Conservation (phyloP, 2,113 vertebrate species). For the Syngnathoides biaculeatus region DNA sequence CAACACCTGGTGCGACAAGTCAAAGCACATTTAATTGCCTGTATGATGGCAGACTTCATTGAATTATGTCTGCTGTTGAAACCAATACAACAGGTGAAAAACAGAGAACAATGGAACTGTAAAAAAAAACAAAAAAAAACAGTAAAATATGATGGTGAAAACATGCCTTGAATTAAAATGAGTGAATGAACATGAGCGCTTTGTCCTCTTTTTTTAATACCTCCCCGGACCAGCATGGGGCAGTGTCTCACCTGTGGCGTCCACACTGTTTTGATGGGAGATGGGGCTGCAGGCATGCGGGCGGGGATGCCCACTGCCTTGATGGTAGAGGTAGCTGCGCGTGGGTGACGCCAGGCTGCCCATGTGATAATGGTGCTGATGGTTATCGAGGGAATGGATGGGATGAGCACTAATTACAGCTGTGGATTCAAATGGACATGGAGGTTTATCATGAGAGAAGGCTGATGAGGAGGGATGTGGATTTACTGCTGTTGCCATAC, state of each 20-base stretch:
- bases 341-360: slow-evolving; percentile 91
- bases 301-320: slow-evolving; percentile 71
- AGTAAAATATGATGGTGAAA: slow-evolving; percentile 11
- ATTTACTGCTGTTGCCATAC: neutral
- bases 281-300: slow-evolving; percentile 82
- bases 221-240: slow-evolving; percentile 36
- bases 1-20: neutral
- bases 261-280: slow-evolving; percentile 94
- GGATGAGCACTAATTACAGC: slow-evolving; percentile 99
- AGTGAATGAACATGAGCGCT: slow-evolving; percentile 3
- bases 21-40: neutral
- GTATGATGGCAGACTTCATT: neutral
- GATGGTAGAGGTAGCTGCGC: slow-evolving; percentile 90
- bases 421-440: slow-evolving; percentile 84
- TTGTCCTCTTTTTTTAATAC: neutral
- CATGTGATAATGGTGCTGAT: slow-evolving; percentile 98
- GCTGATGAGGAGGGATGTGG: slow-evolving; percentile 18
- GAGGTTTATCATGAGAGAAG: slow-evolving; percentile 40
- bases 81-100: neutral
- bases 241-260: slow-evolving; percentile 89
- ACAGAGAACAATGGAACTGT: neutral
- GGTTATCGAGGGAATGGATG: slow-evolving; percentile 99
- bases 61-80: neutral
- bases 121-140: too few relatives aligned
- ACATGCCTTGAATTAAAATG: slow-evolving; percentile 14